Conservation (phyloP, 2,113 vertebrate genomes). For the Furnarius figulus region DNA sequence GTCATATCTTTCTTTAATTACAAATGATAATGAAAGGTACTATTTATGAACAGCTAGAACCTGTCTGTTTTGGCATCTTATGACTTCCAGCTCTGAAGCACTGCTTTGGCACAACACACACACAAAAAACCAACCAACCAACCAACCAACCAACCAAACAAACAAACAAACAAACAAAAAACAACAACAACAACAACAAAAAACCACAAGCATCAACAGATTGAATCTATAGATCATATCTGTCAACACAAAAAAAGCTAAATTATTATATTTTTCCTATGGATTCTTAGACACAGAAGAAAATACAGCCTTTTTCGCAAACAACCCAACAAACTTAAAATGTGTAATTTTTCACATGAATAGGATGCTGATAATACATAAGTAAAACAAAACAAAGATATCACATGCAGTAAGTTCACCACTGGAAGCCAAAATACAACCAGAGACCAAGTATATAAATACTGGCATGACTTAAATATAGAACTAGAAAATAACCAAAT, state of each 20-base stretch:
- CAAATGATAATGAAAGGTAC: not conserved
- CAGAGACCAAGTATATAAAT: slow-evolving; percentile 41
- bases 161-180: not conserved
- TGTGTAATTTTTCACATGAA: not conserved
- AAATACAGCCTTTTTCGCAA: not conserved
- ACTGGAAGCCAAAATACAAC: slow-evolving; percentile 12
- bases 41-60: not conserved
- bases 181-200: not conserved
- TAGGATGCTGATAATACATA: not conserved
- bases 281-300: not conserved
- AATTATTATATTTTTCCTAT: not conserved
- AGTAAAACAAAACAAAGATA: not conserved
- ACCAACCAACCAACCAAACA: no score
- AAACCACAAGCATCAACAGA: not conserved
- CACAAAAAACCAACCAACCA: no score
- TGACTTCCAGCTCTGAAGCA: not conserved
- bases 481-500: slow-evolving; percentile 56
- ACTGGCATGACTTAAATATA: slow-evolving; percentile 26
- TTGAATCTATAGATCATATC: not conserved
- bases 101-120: not conserved
- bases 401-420: not conserved
- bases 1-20: not conserved
- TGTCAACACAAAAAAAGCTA: not conserved
- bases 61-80: not conserved
- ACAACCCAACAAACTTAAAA: not conserved